Conservation (phyloP, 2,113 vertebrate species). For the Halcyon malimbica region DNA sequence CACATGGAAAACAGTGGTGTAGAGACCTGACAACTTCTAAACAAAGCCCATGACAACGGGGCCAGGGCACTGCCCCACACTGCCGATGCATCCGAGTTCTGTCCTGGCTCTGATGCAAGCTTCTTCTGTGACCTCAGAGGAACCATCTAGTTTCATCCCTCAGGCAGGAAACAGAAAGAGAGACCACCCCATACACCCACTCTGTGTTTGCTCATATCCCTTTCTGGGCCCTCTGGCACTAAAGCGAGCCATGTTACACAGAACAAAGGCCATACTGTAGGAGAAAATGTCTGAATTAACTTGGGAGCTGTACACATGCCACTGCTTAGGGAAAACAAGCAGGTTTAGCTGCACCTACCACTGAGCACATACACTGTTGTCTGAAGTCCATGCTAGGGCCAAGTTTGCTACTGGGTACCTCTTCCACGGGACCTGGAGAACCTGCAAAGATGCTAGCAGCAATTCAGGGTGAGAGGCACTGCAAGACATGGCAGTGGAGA, state of each 20-base stretch:
- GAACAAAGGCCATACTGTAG: background rate
- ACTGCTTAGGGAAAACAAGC: background rate
- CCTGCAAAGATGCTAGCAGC: background rate
- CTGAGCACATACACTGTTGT: fast-evolving
- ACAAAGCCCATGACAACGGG: background rate
- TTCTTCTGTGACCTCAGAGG: background rate
- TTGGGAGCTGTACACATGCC: background rate
- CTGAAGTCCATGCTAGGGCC: background rate
- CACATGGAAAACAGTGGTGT: too few relatives aligned
- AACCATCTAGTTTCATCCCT: background rate
- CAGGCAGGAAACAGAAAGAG: background rate
- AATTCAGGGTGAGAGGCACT: background rate
- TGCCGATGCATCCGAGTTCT: background rate
- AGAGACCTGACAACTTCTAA: background rate
- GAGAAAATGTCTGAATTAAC: background rate
- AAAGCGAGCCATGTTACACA: background rate
- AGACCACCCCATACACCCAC: fast-evolving
- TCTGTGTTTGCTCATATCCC: background rate
- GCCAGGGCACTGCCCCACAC: background rate
- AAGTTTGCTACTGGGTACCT: background rate
- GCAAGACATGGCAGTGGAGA: background rate
- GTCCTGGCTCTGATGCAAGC: background rate
- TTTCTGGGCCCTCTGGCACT: background rate
- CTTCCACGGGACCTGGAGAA: background rate
- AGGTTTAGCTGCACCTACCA: background rate